A percentile compares a stretch with the other conserved stretches of the same genome.
Evolutionary conservation across 2,113 vertebrate species (phyloP).

Genomic region (Hemibagrus wyckioides): DNA sequence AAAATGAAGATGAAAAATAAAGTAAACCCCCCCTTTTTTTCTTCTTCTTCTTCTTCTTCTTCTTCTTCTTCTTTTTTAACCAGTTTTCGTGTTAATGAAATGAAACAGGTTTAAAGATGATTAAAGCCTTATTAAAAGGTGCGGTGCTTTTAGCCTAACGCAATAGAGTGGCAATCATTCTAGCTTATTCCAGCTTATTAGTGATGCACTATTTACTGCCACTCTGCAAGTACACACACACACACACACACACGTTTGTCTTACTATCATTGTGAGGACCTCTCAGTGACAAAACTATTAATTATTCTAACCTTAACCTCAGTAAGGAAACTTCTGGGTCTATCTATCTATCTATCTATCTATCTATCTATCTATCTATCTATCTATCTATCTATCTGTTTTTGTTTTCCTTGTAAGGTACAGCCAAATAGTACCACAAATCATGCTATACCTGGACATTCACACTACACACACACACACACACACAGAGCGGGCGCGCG

Average conservation of each 20-base stretch:
- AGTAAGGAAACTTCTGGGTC: too few relatives aligned
- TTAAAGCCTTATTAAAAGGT: background rate
- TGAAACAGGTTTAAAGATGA: background rate
- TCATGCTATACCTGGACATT: background rate
- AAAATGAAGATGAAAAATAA: background rate
- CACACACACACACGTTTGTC: background rate
- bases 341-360: background rate
- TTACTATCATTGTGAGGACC: background rate
- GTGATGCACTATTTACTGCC: constrained; percentile 16
- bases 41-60: background rate
- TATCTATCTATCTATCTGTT: too few relatives aligned
- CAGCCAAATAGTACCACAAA: too few relatives aligned
- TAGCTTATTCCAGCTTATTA: background rate
- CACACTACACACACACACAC: background rate
- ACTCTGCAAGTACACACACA: background rate
- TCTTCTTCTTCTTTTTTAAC: background rate
- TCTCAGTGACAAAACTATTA: background rate
- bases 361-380: too few relatives aligned
- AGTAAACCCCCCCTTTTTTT: background rate
- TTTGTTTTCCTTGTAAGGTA: too few relatives aligned
- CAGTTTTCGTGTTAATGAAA: background rate
- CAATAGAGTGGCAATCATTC: background rate
- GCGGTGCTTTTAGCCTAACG: background rate
- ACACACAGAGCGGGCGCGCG: background rate
- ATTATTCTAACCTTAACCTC: background rate